phyloP scores from a whole-genome alignment of 1,140 invertebrate genomes.

The Euwallacea similis region DNA sequence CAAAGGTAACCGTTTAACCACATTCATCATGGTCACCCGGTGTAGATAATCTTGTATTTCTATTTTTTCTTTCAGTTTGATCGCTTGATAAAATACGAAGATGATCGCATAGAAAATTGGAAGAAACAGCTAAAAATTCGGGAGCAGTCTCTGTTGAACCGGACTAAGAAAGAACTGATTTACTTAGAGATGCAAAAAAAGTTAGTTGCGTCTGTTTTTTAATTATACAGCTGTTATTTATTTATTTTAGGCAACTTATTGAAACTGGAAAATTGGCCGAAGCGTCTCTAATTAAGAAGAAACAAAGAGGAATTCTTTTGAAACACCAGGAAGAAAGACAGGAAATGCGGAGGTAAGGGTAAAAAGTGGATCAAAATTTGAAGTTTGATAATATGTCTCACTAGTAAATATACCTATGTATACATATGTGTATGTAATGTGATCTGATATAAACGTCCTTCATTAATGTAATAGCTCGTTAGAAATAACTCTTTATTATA shows the following conservation, averaged over 20 bases:
- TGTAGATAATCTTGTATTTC: neutral
- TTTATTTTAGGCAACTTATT: constrained; percentile 47
- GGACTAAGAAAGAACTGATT: constrained; percentile 50
- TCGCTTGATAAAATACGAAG: constrained; percentile 52
- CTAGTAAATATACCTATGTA: no score
- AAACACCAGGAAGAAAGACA: constrained; percentile 51
- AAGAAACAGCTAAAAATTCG: constrained; percentile 51
- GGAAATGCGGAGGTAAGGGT: constrained; percentile 51
- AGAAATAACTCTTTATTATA: no score
- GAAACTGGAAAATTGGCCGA: constrained; percentile 51
- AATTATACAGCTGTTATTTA: constrained; percentile 1
- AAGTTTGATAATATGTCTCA: no score
- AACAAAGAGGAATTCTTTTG: constrained; percentile 51
- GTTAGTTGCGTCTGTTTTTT: constrained; percentile 40
- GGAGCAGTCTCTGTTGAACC: constrained; percentile 49
- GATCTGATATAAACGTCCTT: no score
- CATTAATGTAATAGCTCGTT: no score
- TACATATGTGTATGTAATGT: no score
- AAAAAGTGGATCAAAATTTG: no score
- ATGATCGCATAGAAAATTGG: constrained; percentile 49
- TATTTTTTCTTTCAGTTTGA: constrained; percentile 48
- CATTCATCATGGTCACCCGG: neutral
- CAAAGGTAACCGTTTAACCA: neutral
- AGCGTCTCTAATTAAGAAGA: constrained; percentile 52
- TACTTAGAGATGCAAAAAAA: constrained; percentile 53